phyloP scores from a whole-genome alignment of 2,113 vertebrate genomes.

The Laticauda colubrina region DNA sequence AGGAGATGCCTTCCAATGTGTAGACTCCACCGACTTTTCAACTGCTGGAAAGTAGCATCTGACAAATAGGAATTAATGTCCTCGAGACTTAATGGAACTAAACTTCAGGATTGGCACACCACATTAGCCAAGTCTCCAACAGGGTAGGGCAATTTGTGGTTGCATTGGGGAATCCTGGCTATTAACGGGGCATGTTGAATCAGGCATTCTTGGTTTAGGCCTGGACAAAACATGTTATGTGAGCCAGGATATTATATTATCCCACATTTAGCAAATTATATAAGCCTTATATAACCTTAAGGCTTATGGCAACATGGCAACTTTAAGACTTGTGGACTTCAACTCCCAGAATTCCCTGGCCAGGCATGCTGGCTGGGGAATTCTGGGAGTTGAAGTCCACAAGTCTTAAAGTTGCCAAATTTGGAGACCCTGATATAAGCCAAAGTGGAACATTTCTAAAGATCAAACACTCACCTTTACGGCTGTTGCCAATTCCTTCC shows the following conservation, averaged over 20 bases:
- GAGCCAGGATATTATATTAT: neutral
- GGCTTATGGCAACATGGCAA: too few species aligned
- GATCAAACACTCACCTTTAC: neutral
- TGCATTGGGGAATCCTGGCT: too few species aligned
- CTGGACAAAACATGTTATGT: neutral
- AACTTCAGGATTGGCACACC: too few species aligned
- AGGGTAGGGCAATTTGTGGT: neutral
- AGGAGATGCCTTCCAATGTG: too few species aligned
- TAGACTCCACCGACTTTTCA: too few species aligned
- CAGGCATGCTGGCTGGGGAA: too few species aligned
- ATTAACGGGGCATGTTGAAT: neutral
- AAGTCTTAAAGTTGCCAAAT: neutral
- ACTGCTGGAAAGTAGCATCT: too few species aligned
- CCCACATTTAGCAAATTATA: neutral
- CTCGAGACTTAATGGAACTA: too few species aligned
- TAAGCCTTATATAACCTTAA: neutral
- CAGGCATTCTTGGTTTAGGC: neutral
- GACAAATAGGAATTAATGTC: too few species aligned
- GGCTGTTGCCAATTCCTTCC: constrained; percentile 21
- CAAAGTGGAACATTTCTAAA: neutral
- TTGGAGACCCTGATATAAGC: neutral
- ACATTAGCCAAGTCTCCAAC: too few species aligned
- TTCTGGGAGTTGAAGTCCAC: too few species aligned
- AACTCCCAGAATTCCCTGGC: too few species aligned
- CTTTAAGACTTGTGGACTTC: neutral